Evolutionary conservation across 2,888 invertebrate species (phyloP), one percentile per base, ranked within the genome.

Genomic region (Plemyria rubiginata): DNA sequence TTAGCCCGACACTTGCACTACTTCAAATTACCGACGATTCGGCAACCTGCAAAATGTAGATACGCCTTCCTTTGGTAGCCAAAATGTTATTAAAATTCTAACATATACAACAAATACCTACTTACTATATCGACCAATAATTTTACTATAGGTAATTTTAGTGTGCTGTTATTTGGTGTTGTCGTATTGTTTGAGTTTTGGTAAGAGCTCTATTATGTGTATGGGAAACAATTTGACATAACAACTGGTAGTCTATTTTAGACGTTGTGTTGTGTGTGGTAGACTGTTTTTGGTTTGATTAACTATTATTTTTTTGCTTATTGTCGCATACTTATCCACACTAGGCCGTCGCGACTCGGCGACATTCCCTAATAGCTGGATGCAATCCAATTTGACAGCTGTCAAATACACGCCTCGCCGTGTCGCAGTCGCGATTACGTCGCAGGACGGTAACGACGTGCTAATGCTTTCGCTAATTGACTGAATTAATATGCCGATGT

Each of bases 301-400:
- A 32, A 32, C 8, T 8, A 32, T 32, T 8, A 1, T 32, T 32
- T 1, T 8, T n/a, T 29, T n/a, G 11, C 7, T 16, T 3, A 22
- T 52, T n/a, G 0, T 4, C 46, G 48, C 4, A 38, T 71, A 36
- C 78, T 41, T 59, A 77, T 87, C 88, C 83, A 79, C 66, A 57
- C 68, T 75, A 80, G 62, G 60, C 76, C 65, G 54, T 65, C 77
- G 69, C 67, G 59, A 49, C 54, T 59, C 71, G 70, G 76, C 85
- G 84, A 86, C 85, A 85, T 86, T 85, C 83, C 88, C 86, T 89
- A 90, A 90, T 90, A 89, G 89, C 87, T 84, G 74, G 84, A 86
- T 88, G 87, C 88, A 86, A 91, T 90, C 87, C 89, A 89, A 86
- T 89, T 88, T 91, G 91, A 90, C 90, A 90, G 88, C 87, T 90